These are phyloP conservation scores for Solenodon paradoxus DNA, from an alignment of 2,113 vertebrate genomes.

Conservation along the genomic window DNA sequence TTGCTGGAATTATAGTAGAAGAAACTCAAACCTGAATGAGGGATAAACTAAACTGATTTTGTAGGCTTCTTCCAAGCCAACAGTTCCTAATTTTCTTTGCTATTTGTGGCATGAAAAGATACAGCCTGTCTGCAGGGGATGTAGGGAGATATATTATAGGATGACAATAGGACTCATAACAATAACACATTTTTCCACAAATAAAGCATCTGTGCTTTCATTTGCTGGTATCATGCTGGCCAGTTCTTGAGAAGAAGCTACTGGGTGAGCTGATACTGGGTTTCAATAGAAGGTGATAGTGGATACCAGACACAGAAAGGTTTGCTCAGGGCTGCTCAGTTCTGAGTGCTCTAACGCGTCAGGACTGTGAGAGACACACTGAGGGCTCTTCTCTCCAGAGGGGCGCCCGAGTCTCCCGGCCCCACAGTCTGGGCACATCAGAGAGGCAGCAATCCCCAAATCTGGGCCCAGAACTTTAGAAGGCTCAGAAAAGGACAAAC, in stretches of 20 bases:
- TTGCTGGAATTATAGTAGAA: background rate
- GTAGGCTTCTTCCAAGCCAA: background rate
- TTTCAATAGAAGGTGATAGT: background rate
- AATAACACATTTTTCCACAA: background rate
- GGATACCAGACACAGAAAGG: background rate
- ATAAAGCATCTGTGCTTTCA: background rate
- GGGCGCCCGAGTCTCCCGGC: background rate
- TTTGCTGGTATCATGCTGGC: background rate
- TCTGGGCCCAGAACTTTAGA: background rate
- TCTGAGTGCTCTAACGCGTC: background rate
- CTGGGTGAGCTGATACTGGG: background rate
- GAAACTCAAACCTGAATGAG: background rate
- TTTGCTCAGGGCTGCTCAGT: background rate
- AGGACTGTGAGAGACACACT: too few species aligned
- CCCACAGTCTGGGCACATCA: rapidly evolving
- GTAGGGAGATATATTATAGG: background rate
- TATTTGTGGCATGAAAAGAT: constrained; percentile 49
- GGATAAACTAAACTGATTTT: background rate
- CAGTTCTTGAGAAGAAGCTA: background rate
- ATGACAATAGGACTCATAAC: background rate
- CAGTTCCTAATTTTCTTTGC: background rate
- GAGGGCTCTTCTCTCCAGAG: background rate
- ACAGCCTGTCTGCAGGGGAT: background rate
- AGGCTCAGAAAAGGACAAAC: background rate
- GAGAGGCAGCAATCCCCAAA: background rate